A percentile compares a stretch with the other conserved stretches of the same genome.
Conservation (phyloP, 2,113 vertebrate genomes). For the Dissostichus mawsoni region DNA sequence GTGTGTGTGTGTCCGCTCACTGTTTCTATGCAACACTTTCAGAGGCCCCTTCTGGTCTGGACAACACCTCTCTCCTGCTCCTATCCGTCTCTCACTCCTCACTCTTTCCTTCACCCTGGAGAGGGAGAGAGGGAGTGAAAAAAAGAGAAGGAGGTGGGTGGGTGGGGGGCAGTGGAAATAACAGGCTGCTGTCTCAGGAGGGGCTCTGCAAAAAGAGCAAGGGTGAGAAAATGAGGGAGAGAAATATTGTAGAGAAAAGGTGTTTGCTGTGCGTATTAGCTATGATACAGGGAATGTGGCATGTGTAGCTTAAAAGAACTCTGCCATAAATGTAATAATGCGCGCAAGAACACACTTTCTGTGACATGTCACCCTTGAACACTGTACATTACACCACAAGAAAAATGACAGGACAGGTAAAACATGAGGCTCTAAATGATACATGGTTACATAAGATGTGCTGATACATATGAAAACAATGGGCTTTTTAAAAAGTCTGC, state of each 20-base stretch:
- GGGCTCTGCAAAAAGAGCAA: conserved; percentile 63
- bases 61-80: conserved; percentile 81
- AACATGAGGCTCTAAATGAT: conserved; percentile 43
- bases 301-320: conserved; percentile 20
- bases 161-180: conserved; percentile 80
- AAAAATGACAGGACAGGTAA: conserved; percentile 48
- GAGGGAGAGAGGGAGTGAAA: conserved; percentile 73
- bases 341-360: conserved; percentile 7
- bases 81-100: conserved; percentile 83
- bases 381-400: conserved; percentile 4
- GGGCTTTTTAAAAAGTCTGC: conserved; percentile 77
- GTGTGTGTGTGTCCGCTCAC: conserved; percentile 53
- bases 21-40: conserved; percentile 81
- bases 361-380: conserved; percentile 23
- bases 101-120: conserved; percentile 85
- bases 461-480: conserved; percentile 83
- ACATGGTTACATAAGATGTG: conserved; percentile 70
- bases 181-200: conserved; percentile 81
- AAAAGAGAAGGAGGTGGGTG: conserved; percentile 54
- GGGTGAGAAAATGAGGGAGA: conserved; percentile 64
- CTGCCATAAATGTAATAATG: conserved; percentile 29
- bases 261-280: conserved; percentile 57
- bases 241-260: conserved; percentile 58
- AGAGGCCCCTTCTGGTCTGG: conserved; percentile 80
- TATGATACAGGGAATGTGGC: conserved; percentile 53